Conservation (phyloP, 2,888 invertebrate species). For the Marronus borbonicus region DNA sequence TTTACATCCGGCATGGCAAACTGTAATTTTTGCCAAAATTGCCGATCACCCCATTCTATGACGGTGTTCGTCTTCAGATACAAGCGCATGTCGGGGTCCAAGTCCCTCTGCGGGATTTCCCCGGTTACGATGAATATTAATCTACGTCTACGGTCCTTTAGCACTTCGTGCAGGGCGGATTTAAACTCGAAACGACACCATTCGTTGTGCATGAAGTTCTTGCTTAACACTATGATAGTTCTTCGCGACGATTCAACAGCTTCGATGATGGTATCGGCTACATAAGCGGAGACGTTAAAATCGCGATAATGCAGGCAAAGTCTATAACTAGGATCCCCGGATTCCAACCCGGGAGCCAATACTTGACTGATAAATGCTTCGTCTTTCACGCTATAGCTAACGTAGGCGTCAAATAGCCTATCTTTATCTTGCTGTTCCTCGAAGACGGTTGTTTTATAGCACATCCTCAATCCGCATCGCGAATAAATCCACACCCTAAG, state of each 20-base stretch:
- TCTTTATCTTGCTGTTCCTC: conserved; percentile 88
- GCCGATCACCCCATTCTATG: conserved; percentile 94
- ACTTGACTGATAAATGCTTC: conserved; percentile 93
- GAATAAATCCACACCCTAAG: conserved; percentile 90
- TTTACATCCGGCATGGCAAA: conserved; percentile 90
- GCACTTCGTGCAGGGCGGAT: conserved; percentile 91
- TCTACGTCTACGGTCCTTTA: conserved; percentile 88
- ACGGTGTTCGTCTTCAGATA: conserved; percentile 93
- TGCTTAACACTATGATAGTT: conserved; percentile 91
- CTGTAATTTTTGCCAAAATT: conserved; percentile 97
- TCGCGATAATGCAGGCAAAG: conserved; percentile 94
- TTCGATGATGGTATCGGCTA: conserved; percentile 93
- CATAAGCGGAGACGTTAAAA: conserved; percentile 89
- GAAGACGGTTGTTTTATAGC: conserved; percentile 86
- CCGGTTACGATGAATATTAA: conserved; percentile 93
- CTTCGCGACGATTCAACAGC: conserved; percentile 93
- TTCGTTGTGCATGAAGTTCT: conserved; percentile 94
- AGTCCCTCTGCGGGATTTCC: conserved; percentile 89
- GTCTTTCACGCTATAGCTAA: conserved; percentile 95
- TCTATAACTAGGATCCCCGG: conserved; percentile 85
- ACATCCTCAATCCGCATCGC: conserved; percentile 88
- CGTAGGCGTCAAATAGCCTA: conserved; percentile 94
- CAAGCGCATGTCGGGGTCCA: conserved; percentile 91
- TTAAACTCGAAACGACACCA: conserved; percentile 97
- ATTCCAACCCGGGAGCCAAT: conserved; percentile 89